Conservation (phyloP, 37 sponge, comb jelly and placozoan genomes). For the Geodia barretti region DNA sequence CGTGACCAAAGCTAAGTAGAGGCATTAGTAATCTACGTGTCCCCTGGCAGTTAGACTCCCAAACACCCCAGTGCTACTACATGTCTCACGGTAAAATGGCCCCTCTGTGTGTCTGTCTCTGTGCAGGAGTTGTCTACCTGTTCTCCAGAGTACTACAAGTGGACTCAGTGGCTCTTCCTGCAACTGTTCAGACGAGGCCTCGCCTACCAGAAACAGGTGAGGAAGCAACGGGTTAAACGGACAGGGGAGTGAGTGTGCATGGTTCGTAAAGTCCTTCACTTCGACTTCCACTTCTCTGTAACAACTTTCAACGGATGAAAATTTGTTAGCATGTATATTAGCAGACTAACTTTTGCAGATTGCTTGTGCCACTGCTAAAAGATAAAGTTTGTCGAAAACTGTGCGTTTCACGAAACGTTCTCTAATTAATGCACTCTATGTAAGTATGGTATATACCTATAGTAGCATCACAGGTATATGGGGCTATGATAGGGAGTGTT, state of each 20-base stretch:
- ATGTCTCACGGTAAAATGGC: too few relatives aligned
- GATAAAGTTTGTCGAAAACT: too few relatives aligned
- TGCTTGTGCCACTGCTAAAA: conserved; percentile 6
- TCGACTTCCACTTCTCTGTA: neutral
- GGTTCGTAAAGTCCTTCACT: neutral
- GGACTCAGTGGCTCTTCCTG: conserved; percentile 93
- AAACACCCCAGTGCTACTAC: neutral
- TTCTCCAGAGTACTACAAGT: conserved; percentile 79
- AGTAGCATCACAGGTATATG: neutral
- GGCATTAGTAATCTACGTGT: neutral
- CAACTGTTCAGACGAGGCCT: conserved; percentile 76
- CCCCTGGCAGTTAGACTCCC: neutral
- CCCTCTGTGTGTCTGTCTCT: too few relatives aligned
- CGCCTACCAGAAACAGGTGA: conserved; percentile 75
- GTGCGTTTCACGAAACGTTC: too few relatives aligned
- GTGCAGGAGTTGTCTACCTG: conserved; percentile 79
- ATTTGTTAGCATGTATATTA: neutral
- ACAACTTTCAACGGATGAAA: neutral
- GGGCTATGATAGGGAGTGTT: neutral
- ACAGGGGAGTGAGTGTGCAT: neutral
- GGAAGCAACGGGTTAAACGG: neutral
- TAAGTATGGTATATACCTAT: neutral
- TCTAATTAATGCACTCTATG: too few relatives aligned
- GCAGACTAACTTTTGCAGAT: neutral
- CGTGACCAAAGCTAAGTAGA: neutral